A percentile compares a stretch with the other conserved stretches of the same genome.
phyloP scores from a whole-genome alignment of 2,888 invertebrate genomes.

The Achlya flavicornis region DNA sequence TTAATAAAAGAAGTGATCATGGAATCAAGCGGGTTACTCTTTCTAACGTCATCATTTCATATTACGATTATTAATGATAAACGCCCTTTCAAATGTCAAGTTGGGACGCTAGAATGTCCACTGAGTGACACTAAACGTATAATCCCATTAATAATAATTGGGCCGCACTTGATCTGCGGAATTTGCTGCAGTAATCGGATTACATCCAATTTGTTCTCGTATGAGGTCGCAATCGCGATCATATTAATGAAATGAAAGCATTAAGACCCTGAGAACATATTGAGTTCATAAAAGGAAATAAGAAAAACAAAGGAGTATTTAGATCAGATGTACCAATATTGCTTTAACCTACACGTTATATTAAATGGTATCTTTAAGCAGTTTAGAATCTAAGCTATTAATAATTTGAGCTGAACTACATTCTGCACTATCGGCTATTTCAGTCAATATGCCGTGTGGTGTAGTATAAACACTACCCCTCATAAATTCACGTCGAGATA shows the following conservation, averaged over 20 bases:
- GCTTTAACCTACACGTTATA: too few species aligned
- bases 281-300: conserved; percentile 6
- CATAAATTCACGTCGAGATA: background rate
- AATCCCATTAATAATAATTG: conserved; percentile 50
- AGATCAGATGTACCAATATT: too few species aligned
- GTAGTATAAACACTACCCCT: background rate
- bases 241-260: conserved; percentile 34
- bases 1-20: too few species aligned
- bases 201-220: conserved; percentile 43
- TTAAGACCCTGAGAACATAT: conserved; percentile 27
- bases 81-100: background rate
- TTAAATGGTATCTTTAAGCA: background rate
- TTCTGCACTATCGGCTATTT: background rate
- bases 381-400: background rate
- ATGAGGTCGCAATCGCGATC: conserved; percentile 35
- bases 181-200: conserved; percentile 51
- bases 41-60: background rate
- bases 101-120: conserved; percentile 17
- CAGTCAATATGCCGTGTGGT: background rate
- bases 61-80: background rate
- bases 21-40: background rate
- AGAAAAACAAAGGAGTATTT: background rate
- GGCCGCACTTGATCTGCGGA: conserved; percentile 33
- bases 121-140: conserved; percentile 41
- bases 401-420: too few species aligned